Conservation (phyloP, 2,113 vertebrate genomes). For the Salvelinus alpinus region DNA sequence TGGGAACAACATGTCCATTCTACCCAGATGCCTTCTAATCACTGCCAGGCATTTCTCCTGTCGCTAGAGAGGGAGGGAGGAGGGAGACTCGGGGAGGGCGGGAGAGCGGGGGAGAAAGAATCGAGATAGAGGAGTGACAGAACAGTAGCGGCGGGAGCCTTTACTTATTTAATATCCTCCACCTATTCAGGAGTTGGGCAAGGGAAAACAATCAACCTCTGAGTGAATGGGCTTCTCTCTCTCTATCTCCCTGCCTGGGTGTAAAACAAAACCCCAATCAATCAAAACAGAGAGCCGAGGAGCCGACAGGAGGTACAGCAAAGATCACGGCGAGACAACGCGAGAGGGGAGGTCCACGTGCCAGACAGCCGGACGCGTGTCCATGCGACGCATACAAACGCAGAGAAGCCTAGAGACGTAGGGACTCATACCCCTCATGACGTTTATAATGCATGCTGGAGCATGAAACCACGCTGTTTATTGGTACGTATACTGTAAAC, state of each 20-base stretch:
- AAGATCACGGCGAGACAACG: slow-evolving; percentile 9
- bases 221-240: slow-evolving; percentile 45
- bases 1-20: slow-evolving; percentile 88
- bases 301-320: slow-evolving; percentile 20
- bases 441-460: too few relatives aligned
- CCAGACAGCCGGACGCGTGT: neutral
- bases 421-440: slow-evolving; percentile 15
- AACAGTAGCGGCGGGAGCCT: neutral
- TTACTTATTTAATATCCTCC: slow-evolving; percentile 46
- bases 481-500: too few relatives aligned
- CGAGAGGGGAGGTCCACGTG: slow-evolving; percentile 14
- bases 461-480: too few relatives aligned
- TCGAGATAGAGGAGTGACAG: neutral
- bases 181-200: slow-evolving; percentile 25
- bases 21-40: slow-evolving; percentile 78
- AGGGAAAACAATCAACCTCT: slow-evolving; percentile 13
- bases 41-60: slow-evolving; percentile 38
- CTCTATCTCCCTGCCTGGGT: slow-evolving; percentile 50
- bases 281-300: slow-evolving; percentile 67
- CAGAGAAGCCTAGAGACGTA: slow-evolving; percentile 28
- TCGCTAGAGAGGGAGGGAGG: slow-evolving; percentile 22
- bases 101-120: neutral
- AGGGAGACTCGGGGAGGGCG: slow-evolving; percentile 7
- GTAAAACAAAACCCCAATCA: slow-evolving; percentile 69
- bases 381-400: slow-evolving; percentile 1